Evolutionary conservation across 1,140 invertebrate species (phyloP), one percentile per base, ranked within the genome.

Genomic region (Heliconius hermathena): DNA sequence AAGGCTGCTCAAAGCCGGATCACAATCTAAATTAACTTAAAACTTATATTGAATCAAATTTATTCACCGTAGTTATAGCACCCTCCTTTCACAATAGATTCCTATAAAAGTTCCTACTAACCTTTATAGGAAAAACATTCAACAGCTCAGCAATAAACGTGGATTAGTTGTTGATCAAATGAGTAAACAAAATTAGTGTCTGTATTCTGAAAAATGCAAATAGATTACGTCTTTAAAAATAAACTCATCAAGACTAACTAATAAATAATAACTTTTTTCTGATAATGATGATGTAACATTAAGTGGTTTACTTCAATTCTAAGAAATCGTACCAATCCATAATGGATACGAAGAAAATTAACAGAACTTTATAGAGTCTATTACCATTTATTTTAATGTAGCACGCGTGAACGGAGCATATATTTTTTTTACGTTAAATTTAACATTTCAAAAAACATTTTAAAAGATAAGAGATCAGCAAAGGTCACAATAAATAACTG

Each of bases 321-420:
- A 66, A 60, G 83, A 82, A 84, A 29, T 74, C 71, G 79, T 79
- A 73, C 76, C 74, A 82, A 73, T 78, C 26, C 54, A 73, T 73
- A 78, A 82, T 82, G 72, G 57, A 57, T 82, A 82, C 80, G 18
- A 57, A 76, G 78, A 84, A 78, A 49, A 76, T 66, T 22, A 76
- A 71, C 71, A 49, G 71, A 79, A 46, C 73, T 73, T n/a, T 66
- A 29, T 66, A 29, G 0, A 26, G 60, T 29, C 0, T 26, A 66
- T 66, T 29, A 29, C 60, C 60, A 66, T 22, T 66, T 26, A 66
- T 66, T 29, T 29, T 16, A 60, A 66, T 16, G 29, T 5, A 16
- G 11, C 60, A 26, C 13, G 3, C 26, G n/a, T 22, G 1, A 57
- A 8, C 6, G 8, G 2, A 1, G 33, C 33, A 5, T 5, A 1